A percentile compares a stretch with the other conserved stretches of the same genome.
Evolutionary conservation across 2,888 invertebrate genomes (phyloP).

Genomic region (Teleogryllus oceanicus): DNA sequence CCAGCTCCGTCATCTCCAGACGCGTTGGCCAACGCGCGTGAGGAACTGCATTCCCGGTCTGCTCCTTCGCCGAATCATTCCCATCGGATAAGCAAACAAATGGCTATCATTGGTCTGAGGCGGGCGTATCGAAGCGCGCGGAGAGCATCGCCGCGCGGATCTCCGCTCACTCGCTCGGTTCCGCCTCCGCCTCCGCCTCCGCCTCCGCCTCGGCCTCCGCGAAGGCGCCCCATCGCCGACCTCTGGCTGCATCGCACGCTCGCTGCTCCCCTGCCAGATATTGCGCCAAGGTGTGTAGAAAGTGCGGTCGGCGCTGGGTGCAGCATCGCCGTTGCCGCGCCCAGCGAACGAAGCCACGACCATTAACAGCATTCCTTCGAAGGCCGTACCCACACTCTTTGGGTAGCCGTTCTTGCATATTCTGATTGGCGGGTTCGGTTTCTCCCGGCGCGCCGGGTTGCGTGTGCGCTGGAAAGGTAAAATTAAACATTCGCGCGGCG

Average conservation of each 20-base stretch:
- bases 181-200: not conserved
- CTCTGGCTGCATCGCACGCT: too few relatives aligned
- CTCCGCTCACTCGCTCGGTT: too few relatives aligned
- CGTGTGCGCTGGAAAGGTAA: slow-evolving; percentile 6
- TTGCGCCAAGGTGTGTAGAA: not conserved
- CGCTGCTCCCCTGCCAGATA: not conserved
- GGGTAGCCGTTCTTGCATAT: not conserved
- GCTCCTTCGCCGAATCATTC: too few relatives aligned
- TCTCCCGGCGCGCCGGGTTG: not conserved
- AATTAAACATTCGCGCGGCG: not conserved
- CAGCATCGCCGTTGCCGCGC: slow-evolving; percentile 18
- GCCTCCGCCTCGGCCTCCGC: not conserved
- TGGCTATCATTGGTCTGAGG: too few relatives aligned
- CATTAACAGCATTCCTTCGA: slow-evolving; percentile 18
- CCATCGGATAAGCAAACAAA: too few relatives aligned
- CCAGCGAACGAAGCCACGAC: not conserved
- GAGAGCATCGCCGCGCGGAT: too few relatives aligned
- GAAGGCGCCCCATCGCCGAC: too few relatives aligned
- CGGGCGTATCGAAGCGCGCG: too few relatives aligned
- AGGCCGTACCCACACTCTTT: not conserved
- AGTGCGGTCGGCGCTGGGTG: not conserved
- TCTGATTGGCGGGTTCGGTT: slow-evolving; percentile 3
- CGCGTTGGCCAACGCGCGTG: too few relatives aligned
- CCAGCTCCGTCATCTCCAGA: too few relatives aligned
- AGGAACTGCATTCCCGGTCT: too few relatives aligned